Evolutionary conservation across 2,113 vertebrate species (phyloP).

Genomic region (Erythrocercus mccallii): DNA sequence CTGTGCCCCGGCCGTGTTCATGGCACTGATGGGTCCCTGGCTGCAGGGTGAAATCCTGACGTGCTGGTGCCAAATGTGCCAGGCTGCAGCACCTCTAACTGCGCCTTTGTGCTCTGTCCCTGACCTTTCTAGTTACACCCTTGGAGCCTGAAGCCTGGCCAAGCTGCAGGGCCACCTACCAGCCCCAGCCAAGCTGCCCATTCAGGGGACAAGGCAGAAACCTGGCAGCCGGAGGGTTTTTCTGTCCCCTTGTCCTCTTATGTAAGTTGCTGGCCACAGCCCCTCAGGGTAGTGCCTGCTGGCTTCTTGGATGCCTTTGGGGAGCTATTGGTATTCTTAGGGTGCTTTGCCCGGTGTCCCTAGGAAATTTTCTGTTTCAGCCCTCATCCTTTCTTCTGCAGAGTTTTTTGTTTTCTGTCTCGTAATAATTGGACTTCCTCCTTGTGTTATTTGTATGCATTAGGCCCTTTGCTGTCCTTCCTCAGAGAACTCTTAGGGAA

Average conservation of each 20-base stretch:
- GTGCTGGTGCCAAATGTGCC: too few relatives aligned
- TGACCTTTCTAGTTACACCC: neutral
- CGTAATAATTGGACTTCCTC: neutral
- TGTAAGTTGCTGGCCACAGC: fast-evolving
- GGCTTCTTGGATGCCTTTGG: neutral
- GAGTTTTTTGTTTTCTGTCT: neutral
- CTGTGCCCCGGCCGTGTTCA: neutral
- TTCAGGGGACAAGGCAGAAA: neutral
- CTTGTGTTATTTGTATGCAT: neutral
- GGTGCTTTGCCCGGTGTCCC: neutral
- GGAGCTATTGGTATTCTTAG: neutral
- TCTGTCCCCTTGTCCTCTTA: neutral
- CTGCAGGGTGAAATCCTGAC: too few relatives aligned
- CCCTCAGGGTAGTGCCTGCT: neutral
- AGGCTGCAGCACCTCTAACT: neutral
- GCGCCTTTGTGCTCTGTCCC: neutral
- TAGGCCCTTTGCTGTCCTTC: neutral
- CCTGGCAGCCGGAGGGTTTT: neutral
- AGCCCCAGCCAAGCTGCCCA: neutral
- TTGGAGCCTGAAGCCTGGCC: neutral
- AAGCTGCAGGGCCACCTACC: neutral
- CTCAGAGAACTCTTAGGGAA: neutral
- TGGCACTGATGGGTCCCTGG: neutral
- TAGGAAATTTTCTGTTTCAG: neutral
- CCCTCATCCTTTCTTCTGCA: neutral